Base-by-base conservation (phyloP, 1,140 invertebrate genomes). In the Leptinotarsa defecta region DNA sequence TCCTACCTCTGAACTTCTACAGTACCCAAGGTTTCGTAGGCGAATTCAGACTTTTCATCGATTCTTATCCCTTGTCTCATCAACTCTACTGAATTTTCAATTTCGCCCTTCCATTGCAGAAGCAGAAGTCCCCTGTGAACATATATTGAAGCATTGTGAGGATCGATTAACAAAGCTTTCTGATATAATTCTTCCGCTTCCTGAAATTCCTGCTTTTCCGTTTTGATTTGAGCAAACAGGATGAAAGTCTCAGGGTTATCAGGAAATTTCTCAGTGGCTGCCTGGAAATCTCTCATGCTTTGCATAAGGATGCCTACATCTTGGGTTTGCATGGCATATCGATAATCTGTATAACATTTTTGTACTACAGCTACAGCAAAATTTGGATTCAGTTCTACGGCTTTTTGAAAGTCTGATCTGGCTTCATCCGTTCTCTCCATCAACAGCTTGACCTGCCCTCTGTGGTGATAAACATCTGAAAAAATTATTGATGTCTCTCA, bases 41-140 rank as follows among this genome's bases (percentile, higher is more conserved):
- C 96, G 88, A 97, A 94, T 87, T 96, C 93, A 89, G 96, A 98
- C 86, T 94, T 95, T 27, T 94, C 90, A 88, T 99, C 97, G 76
- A 96, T 87, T 83, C 94, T 90, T 74, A 98, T 91, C 3, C 95
- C 95, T 86, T 94, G 91, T 61, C 93, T 91, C 48, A 98, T 93
- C 48, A 94, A 88, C 74, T 91, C 87, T 0, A 95, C 88, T 48
- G 94, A 93, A 81, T 92, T 91, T n/a, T 94, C 91, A 65, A 96
- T 88, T 85, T 97, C 88, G 83, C 91, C 90, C 84, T 91, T 91
- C 91, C 93, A 95, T 83, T 96, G 94, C 62, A 98, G 86, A 74
- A 92, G 88, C 77, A 97, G 87, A 63, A 98, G 87, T 83, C 93
- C 96, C 87, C 92, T 92, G 84, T 98, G 95, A 19, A 98, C 96